These are phyloP conservation scores for Rallus limicola DNA, from an alignment of 2,113 vertebrate species.

Conservation along the genomic window DNA sequence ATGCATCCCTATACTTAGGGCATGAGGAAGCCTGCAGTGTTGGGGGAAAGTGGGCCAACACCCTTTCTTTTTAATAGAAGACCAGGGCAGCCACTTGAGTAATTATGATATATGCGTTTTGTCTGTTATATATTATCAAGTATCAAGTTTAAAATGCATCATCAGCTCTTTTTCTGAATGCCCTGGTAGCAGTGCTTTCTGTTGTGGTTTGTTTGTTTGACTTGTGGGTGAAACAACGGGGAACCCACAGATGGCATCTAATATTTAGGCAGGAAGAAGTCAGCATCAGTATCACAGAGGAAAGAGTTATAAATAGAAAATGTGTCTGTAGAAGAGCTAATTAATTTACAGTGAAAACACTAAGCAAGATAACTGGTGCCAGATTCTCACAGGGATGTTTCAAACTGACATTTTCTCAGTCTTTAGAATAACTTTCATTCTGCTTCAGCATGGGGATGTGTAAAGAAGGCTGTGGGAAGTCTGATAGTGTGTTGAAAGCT, in stretches of 20 bases:
- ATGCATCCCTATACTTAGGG: neutral
- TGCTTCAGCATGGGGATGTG: neutral
- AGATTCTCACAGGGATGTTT: slow-evolving; percentile 19
- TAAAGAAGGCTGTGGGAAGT: neutral
- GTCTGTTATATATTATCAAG: neutral
- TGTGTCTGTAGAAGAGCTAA: slow-evolving; percentile 39
- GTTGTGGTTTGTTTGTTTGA: slow-evolving; percentile 52
- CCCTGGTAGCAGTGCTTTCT: neutral
- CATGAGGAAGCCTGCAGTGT: neutral
- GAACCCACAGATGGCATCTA: slow-evolving; percentile 32
- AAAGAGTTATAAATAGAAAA: slow-evolving; percentile 63
- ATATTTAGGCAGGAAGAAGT: slow-evolving; percentile 21
- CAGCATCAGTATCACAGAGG: neutral
- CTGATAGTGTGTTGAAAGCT: neutral
- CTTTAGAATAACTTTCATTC: neutral
- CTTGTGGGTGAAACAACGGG: slow-evolving; percentile 48
- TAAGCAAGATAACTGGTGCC: neutral
- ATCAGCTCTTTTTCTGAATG: neutral
- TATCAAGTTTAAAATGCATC: neutral
- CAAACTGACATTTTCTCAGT: slow-evolving; percentile 8
- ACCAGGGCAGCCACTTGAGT: neutral
- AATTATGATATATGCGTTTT: rapidly evolving
- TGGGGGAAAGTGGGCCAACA: neutral
- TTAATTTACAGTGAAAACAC: slow-evolving; percentile 57
- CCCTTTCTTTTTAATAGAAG: neutral